A percentile compares a stretch with the other conserved stretches of the same genome.
These are phyloP conservation scores for Prinia subflava DNA, from an alignment of 2,113 vertebrate species.

Conservation along the genomic window DNA sequence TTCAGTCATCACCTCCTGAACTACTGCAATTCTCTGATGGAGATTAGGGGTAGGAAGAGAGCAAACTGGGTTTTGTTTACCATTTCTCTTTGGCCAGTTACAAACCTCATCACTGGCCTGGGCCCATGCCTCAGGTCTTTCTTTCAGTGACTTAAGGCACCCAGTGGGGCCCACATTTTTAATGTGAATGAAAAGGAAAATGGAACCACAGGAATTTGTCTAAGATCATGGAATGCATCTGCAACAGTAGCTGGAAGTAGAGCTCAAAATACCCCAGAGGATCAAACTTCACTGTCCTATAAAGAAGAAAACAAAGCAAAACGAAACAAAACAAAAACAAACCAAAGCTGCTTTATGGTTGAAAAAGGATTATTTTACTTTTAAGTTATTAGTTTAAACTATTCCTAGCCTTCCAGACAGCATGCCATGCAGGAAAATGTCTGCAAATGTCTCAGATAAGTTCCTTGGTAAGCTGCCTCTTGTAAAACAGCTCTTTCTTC, in stretches of 20 bases:
- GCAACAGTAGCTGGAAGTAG: background rate
- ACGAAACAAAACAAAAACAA: background rate
- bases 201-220: background rate
- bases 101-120: background rate
- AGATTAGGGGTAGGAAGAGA: background rate
- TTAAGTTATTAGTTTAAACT: background rate
- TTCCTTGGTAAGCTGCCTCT: background rate
- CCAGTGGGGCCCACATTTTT: background rate
- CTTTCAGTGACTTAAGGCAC: background rate
- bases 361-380: background rate
- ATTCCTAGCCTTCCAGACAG: background rate
- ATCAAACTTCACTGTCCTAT: background rate
- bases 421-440: background rate
- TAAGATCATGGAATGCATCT: background rate
- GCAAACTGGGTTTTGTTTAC: background rate
- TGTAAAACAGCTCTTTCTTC: background rate
- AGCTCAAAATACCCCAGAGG: background rate
- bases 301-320: background rate
- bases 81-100: background rate
- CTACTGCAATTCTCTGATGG: background rate
- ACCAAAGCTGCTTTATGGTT: background rate
- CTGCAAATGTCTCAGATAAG: background rate
- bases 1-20: background rate
- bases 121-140: background rate
- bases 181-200: background rate